These are phyloP conservation scores for Rhabditoides inermis DNA, from an alignment of 2,888 invertebrate genomes.

Conservation along the genomic window DNA sequence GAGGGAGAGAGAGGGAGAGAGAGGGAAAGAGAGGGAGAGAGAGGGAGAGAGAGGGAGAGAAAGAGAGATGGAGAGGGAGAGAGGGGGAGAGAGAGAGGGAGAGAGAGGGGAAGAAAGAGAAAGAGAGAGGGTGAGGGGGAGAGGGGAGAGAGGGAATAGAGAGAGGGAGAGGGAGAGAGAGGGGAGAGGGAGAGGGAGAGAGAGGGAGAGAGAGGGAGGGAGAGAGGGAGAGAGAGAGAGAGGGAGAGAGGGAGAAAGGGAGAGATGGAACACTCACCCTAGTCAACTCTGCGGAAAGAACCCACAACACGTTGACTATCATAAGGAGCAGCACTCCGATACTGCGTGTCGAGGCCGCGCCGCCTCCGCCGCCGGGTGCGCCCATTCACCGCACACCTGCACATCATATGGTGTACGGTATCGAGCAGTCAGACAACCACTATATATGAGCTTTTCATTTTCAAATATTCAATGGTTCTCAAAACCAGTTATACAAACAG, in stretches of 20 bases:
- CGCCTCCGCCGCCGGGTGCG: too few species aligned
- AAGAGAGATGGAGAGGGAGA: not conserved
- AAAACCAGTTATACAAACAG: too few species aligned
- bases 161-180: slow-evolving; percentile 10
- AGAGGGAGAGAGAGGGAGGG: not conserved
- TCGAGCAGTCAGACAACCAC: too few species aligned
- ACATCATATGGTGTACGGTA: too few species aligned
- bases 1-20: not conserved
- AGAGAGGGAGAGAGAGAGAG: not conserved
- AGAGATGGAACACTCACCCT: slow-evolving; percentile 62
- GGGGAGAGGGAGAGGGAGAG: slow-evolving; percentile 1
- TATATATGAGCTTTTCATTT: too few species aligned
- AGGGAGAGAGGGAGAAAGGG: not conserved
- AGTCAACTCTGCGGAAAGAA: slow-evolving; percentile 83
- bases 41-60: not conserved
- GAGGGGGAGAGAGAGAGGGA: not conserved
- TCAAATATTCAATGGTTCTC: too few species aligned
- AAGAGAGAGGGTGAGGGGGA: slow-evolving; percentile 3
- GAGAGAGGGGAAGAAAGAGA: slow-evolving; percentile 1
- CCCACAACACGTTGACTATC: slow-evolving; percentile 89
- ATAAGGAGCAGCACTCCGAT: slow-evolving; percentile 77
- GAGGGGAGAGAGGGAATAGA: slow-evolving; percentile 3
- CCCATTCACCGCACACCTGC: too few species aligned
- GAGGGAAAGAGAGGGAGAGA: not conserved
- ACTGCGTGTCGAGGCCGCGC: too few species aligned